Evolutionary conservation across 2,888 invertebrate genomes (phyloP).

Genomic region (Drosophila barbarae): DNA sequence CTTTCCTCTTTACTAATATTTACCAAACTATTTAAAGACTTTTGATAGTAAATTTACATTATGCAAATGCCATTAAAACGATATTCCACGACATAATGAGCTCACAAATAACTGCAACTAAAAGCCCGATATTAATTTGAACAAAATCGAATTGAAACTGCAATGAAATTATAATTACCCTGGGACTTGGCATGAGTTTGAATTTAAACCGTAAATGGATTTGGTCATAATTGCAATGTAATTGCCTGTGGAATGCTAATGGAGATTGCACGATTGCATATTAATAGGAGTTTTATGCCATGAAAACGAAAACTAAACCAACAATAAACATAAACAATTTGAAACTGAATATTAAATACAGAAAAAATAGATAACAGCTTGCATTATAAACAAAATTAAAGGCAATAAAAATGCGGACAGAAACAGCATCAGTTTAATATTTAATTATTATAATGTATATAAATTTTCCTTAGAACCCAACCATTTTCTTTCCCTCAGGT

Average conservation of each 20-base stretch:
- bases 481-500: neutral
- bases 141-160: slow-evolving; percentile 11
- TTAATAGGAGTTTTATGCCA: slow-evolving; percentile 1
- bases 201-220: slow-evolving; percentile 6
- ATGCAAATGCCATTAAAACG: slow-evolving; percentile 9
- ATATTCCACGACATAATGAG: slow-evolving; percentile 40
- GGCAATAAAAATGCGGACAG: neutral
- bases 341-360: neutral
- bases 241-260: slow-evolving; percentile 13
- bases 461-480: neutral
- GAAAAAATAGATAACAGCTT: neutral
- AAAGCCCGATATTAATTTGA: slow-evolving; percentile 48
- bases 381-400: neutral
- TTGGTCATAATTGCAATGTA: slow-evolving; percentile 11
- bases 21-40: neutral
- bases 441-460: neutral
- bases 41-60: neutral
- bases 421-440: neutral
- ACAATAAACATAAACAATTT: neutral
- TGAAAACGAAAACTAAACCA: neutral
- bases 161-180: slow-evolving; percentile 9
- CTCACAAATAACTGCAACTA: slow-evolving; percentile 44
- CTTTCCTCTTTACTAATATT: neutral
- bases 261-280: slow-evolving; percentile 9
- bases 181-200: neutral